phyloP scores from a whole-genome alignment of 2,113 vertebrate species.

The Empidonax traillii region DNA sequence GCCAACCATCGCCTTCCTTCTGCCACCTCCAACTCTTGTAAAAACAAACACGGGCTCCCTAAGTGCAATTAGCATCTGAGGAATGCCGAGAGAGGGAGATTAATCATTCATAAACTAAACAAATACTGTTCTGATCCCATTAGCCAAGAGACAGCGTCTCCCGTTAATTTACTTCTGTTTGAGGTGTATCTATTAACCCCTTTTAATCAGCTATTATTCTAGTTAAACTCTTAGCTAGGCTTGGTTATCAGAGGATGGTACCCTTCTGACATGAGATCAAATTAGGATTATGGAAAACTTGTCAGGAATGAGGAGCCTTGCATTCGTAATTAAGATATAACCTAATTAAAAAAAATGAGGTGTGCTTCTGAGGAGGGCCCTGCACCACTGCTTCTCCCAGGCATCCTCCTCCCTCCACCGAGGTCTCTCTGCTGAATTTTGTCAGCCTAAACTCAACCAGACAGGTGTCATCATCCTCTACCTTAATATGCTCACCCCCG shows the following conservation, averaged over 20 bases:
- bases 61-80: conserved; percentile 57
- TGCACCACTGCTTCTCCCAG: rapidly evolving
- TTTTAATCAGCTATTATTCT: conserved; percentile 41
- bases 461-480: conserved; percentile 73
- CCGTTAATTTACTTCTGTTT: conserved; percentile 32
- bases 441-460: conserved; percentile 81
- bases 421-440: conserved; percentile 75
- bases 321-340: conserved; percentile 34
- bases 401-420: conserved; percentile 56
- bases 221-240: conserved; percentile 18
- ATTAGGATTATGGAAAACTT: conserved; percentile 57
- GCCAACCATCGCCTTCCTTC: neutral
- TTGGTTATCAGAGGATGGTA: conserved; percentile 17
- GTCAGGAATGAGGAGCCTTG: conserved; percentile 32
- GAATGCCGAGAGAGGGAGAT: conserved; percentile 57
- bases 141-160: conserved; percentile 35
- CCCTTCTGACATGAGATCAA: conserved; percentile 46
- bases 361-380: neutral
- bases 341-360: conserved; percentile 53
- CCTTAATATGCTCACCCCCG: conserved; percentile 40
- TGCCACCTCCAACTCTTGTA: conserved; percentile 41
- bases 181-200: conserved; percentile 55
- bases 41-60: conserved; percentile 56
- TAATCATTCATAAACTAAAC: conserved; percentile 73
- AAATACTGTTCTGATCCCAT: conserved; percentile 71